These are phyloP conservation scores for Pitta sordida DNA, from an alignment of 2,113 vertebrate genomes.

Conservation along the genomic window DNA sequence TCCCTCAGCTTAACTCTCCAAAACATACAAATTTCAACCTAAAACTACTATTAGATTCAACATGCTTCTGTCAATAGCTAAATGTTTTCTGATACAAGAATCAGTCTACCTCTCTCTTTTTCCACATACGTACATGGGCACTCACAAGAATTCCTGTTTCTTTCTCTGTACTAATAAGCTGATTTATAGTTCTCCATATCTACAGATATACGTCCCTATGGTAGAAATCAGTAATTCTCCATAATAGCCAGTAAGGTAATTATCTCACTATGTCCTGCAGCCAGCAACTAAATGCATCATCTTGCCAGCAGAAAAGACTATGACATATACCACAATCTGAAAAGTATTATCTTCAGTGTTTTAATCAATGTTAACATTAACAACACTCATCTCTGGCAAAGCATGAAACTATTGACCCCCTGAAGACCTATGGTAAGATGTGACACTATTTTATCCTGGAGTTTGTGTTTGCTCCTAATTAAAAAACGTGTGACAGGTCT, in stretches of 20 bases:
- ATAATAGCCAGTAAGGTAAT: constrained; percentile 54
- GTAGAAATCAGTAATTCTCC: background rate
- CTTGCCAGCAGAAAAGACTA: constrained; percentile 28
- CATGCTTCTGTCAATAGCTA: background rate
- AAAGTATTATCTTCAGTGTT: constrained; percentile 47
- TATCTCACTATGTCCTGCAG: constrained; percentile 54
- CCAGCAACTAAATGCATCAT: constrained; percentile 31
- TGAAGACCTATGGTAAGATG: constrained; percentile 3
- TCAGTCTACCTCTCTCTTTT: background rate
- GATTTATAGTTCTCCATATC: background rate
- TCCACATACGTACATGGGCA: background rate
- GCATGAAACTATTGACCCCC: constrained; percentile 21
- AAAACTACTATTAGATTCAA: background rate
- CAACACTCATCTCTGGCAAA: background rate
- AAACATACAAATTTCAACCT: background rate
- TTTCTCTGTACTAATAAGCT: background rate
- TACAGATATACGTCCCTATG: background rate
- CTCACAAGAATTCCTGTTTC: background rate
- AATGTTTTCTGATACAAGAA: background rate
- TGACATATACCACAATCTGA: constrained; percentile 14
- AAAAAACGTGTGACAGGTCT: constrained; percentile 49
- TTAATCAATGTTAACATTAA: constrained; percentile 69
- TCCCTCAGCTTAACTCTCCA: background rate
- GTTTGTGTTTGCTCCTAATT: constrained; percentile 70
- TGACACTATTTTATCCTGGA: constrained; percentile 50